phyloP scores from a whole-genome alignment of 2,888 invertebrate genomes.

The Mayetiola destructor region DNA sequence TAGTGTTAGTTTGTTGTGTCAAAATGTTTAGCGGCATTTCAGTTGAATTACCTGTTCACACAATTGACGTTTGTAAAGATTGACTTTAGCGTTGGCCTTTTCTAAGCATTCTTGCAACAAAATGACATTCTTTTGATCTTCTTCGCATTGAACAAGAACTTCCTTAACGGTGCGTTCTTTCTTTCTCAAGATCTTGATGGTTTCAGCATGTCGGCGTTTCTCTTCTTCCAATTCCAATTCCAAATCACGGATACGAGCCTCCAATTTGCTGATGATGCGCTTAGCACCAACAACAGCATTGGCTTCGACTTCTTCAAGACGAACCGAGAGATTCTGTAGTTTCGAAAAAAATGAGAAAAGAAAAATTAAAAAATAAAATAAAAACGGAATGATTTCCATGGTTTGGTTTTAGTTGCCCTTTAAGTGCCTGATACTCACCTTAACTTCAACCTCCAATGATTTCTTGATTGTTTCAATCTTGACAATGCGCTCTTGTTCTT shows the following conservation, averaged over 20 bases:
- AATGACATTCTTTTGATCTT: slow-evolving; percentile 90
- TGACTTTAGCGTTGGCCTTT: slow-evolving; percentile 73
- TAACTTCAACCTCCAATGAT: slow-evolving; percentile 92
- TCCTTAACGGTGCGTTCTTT: slow-evolving; percentile 96
- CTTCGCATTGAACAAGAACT: slow-evolving; percentile 86
- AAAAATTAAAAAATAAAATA: background rate
- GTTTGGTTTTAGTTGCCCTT: too few species aligned
- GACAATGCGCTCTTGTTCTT: slow-evolving; percentile 91
- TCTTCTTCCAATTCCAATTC: slow-evolving; percentile 93
- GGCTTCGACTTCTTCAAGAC: slow-evolving; percentile 91
- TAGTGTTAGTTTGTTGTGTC: background rate
- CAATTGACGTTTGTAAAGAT: slow-evolving; percentile 90
- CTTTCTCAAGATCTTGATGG: slow-evolving; percentile 93
- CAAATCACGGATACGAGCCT: slow-evolving; percentile 85
- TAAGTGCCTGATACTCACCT: slow-evolving; percentile 37
- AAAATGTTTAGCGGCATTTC: background rate
- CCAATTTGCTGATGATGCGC: slow-evolving; percentile 94
- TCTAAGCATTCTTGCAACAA: slow-evolving; percentile 83
- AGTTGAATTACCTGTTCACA: slow-evolving; percentile 58
- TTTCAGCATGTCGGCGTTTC: slow-evolving; percentile 92
- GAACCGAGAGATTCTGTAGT: slow-evolving; percentile 64
- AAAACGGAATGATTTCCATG: background rate
- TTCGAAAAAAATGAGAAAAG: slow-evolving; percentile 5
- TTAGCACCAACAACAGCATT: slow-evolving; percentile 94
- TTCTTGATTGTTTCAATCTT: slow-evolving; percentile 97